These are phyloP conservation scores for Peromyscus aztecus DNA, from an alignment of 2,797 vertebrate species.

Conservation along the genomic window DNA sequence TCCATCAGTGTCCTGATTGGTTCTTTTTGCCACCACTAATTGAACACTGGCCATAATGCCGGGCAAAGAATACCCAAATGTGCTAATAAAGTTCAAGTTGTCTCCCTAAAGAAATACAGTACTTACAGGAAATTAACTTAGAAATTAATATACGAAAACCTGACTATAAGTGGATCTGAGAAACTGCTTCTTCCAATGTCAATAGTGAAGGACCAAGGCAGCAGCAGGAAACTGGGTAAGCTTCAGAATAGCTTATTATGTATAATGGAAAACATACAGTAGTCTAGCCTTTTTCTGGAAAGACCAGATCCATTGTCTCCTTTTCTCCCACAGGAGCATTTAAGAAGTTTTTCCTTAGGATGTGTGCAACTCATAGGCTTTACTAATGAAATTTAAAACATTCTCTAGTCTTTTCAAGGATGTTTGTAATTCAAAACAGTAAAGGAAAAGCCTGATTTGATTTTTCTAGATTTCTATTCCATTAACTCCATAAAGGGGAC, in stretches of 20 bases:
- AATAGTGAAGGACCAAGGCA: not conserved
- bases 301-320: not conserved
- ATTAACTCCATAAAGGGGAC: conserved; percentile 35
- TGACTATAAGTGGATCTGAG: not conserved
- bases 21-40: not conserved
- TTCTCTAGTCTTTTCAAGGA: conserved; percentile 64
- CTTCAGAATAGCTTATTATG: not conserved
- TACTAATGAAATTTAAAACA: conserved; percentile 66
- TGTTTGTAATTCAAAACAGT: conserved; percentile 42
- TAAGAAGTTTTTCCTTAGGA: conserved; percentile 31
- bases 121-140: conserved; percentile 24
- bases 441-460: conserved; percentile 27
- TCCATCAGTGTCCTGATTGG: not conserved
- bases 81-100: conserved; percentile 44
- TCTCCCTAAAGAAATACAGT: conserved; percentile 25
- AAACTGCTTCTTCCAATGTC: conserved; percentile 22
- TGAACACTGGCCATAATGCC: not conserved
- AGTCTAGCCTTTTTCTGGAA: not conserved
- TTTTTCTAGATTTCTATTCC: conserved; percentile 3
- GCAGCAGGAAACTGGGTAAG: not conserved
- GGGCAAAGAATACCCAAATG: conserved; percentile 7
- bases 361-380: conserved; percentile 59
- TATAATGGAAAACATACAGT: not conserved
- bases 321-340: not conserved
- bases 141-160: not conserved